These are phyloP conservation scores for Hycleus cichorii DNA, from an alignment of 1,140 invertebrate genomes.

Conservation along the genomic window DNA sequence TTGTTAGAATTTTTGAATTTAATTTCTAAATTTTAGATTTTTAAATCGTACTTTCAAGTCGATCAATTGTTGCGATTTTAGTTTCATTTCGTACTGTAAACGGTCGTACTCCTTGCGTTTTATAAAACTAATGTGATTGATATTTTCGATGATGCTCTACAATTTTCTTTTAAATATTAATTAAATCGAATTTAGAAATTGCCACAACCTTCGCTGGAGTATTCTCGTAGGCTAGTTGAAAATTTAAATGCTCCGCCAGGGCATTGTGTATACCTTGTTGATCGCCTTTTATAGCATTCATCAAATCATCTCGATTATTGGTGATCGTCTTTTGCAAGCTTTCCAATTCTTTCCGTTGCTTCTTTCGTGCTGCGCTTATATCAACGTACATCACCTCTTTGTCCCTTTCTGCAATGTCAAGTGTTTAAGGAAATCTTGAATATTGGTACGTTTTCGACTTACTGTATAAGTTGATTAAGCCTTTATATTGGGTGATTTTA, in stretches of 20 bases:
- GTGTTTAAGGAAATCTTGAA: conserved; percentile 1
- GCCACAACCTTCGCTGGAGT: conserved; percentile 36
- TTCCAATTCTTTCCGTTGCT: conserved; percentile 46
- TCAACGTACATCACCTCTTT: conserved; percentile 49
- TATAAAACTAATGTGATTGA: conserved; percentile 51
- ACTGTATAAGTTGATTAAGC: conserved; percentile 55
- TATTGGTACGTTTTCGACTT: conserved; percentile 23
- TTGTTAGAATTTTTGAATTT: background rate
- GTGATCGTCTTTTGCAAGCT: conserved; percentile 48
- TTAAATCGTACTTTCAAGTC: conserved; percentile 45
- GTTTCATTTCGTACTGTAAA: conserved; percentile 48
- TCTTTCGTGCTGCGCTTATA: conserved; percentile 46
- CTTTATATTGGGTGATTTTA: conserved; percentile 55
- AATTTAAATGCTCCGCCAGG: conserved; percentile 46
- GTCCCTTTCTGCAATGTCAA: conserved; percentile 45
- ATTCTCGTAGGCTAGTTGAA: conserved; percentile 51
- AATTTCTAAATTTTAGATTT: background rate
- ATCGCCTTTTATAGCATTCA: conserved; percentile 49
- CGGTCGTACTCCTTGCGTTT: conserved; percentile 52
- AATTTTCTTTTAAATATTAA: conserved; percentile 5
- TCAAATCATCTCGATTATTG: conserved; percentile 46
- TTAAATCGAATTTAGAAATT: conserved; percentile 5
- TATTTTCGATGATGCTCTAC: conserved; percentile 49
- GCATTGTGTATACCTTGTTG: conserved; percentile 47
- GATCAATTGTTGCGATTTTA: conserved; percentile 49